These are phyloP conservation scores for Isotomurus palustris DNA, from an alignment of 2,888 invertebrate species.

Conservation along the genomic window DNA sequence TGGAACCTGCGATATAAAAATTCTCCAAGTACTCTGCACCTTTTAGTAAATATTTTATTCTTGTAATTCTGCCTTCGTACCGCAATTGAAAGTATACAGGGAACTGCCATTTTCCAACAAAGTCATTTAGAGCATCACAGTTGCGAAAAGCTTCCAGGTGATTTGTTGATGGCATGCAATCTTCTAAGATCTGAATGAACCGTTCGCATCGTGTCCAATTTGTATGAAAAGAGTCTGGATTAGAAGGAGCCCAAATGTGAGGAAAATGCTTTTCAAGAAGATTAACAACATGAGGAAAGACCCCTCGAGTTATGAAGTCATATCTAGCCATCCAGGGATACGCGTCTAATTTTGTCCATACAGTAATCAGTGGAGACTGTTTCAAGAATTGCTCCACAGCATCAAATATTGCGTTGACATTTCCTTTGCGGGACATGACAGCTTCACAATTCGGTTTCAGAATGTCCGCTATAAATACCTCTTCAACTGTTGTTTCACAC, in stretches of 20 bases:
- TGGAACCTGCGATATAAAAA: slow-evolving; percentile 64
- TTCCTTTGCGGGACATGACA: slow-evolving; percentile 41
- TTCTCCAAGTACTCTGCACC: too few species aligned
- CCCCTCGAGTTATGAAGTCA: slow-evolving; percentile 36
- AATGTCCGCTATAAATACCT: slow-evolving; percentile 34
- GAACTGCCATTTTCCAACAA: slow-evolving; percentile 84
- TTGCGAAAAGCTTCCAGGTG: slow-evolving; percentile 56
- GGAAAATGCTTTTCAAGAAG: slow-evolving; percentile 43
- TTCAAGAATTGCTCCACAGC: slow-evolving; percentile 41
- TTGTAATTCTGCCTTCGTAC: too few species aligned
- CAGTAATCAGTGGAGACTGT: slow-evolving; percentile 30
- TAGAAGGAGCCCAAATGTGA: slow-evolving; percentile 42
- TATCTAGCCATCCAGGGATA: slow-evolving; percentile 39
- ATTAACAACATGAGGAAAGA: slow-evolving; percentile 35
- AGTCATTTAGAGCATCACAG: slow-evolving; percentile 60
- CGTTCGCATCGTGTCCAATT: slow-evolving; percentile 53
- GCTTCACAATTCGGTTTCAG: slow-evolving; percentile 40
- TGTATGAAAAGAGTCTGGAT: slow-evolving; percentile 39
- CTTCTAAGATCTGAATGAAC: slow-evolving; percentile 59
- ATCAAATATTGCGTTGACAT: slow-evolving; percentile 38
- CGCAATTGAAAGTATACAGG: slow-evolving; percentile 93
- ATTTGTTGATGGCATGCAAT: slow-evolving; percentile 59
- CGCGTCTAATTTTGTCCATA: slow-evolving; percentile 27
- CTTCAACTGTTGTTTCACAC: slow-evolving; percentile 37
- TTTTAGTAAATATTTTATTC: too few species aligned